phyloP scores from a whole-genome alignment of 2,888 invertebrate species.

The Ormyrus thymus region DNA sequence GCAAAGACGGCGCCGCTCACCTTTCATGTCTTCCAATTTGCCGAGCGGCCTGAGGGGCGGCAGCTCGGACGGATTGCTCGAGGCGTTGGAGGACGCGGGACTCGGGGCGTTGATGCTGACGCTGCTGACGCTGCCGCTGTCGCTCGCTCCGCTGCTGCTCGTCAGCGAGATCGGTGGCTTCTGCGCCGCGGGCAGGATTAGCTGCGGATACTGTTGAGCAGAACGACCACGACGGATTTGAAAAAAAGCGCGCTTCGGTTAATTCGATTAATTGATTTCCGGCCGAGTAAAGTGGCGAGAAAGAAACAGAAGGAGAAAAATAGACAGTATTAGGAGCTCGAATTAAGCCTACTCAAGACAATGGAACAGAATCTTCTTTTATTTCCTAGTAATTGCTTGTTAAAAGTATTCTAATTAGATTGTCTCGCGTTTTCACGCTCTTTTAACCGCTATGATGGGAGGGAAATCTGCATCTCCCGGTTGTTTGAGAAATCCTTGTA shows the following conservation, averaged over 20 bases:
- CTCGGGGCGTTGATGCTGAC: constrained; percentile 69
- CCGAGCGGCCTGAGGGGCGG: constrained; percentile 76
- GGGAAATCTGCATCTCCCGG: background rate
- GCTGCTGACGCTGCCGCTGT: constrained; percentile 70
- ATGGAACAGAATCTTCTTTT: too few species aligned
- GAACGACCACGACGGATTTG: background rate
- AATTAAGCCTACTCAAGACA: background rate
- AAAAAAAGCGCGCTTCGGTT: background rate
- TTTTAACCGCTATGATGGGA: constrained; percentile 19
- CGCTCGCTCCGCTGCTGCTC: constrained; percentile 71
- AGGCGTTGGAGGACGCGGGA: constrained; percentile 66
- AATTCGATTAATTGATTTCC: background rate
- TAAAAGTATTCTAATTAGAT: constrained; percentile 27
- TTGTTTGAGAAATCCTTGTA: background rate
- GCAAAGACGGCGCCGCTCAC: constrained; percentile 59
- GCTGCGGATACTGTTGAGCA: constrained; percentile 81
- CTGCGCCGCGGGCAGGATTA: constrained; percentile 85
- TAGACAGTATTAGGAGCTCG: background rate
- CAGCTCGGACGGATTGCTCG: constrained; percentile 67
- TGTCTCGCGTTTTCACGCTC: constrained; percentile 26
- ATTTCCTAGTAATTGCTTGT: too few species aligned
- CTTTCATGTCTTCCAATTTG: constrained; percentile 95
- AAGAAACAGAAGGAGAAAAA: background rate
- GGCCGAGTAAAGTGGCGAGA: background rate
- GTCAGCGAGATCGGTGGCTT: constrained; percentile 75